Evolutionary conservation across 2,888 invertebrate genomes (phyloP), one percentile per base, ranked within the genome.

Genomic region (Hyalella azteca): DNA sequence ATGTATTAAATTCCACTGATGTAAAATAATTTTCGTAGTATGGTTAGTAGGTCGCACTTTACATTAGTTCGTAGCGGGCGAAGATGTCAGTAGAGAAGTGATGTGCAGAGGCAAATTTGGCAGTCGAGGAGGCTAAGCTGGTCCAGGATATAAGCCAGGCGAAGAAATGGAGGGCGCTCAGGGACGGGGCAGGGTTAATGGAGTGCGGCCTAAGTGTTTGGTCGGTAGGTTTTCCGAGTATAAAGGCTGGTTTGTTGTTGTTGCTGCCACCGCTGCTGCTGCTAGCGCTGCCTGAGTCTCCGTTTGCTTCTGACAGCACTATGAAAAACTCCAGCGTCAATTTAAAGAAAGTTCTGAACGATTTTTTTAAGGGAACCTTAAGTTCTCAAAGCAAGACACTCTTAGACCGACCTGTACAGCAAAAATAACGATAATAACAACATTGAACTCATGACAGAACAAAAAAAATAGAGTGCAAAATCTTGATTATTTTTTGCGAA

Each of bases 201-300:
- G 66, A 66, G 66, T 66, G 66, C 66, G 36, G 66, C 66, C 66
- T 66, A 66, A 66, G 66, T 66, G 66, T 66, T 66, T 66, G 66
- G 66, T 66, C 66, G 66, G 66, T 66, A 66, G 66, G 66, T 66
- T 66, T 66, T 66, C 66, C 36, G 66, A 66, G 66, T 66, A 66
- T 66, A 66, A 66, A 66, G 66, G 66, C 36, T 36, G 39, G 66
- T 66, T 66, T 66, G 66, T 66, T 66, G 66, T 66, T 66, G 66
- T n/a, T 54, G 54, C 54, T 54, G 54, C 26, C 29, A 19, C 60
- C 36, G 60, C 60, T 60, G 60, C 60, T 60, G 60, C 60, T 60
- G 66, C 36, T 36, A 5, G 36, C 36, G 66, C 66, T 66, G n/a
- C 29, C 66, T 36, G 29, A 36, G 66, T 36, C 66, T 66, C 36